Evolutionary conservation across 53 echinoderm and acorn worm species (phyloP).

Genomic region (Patiria pectinifera): DNA sequence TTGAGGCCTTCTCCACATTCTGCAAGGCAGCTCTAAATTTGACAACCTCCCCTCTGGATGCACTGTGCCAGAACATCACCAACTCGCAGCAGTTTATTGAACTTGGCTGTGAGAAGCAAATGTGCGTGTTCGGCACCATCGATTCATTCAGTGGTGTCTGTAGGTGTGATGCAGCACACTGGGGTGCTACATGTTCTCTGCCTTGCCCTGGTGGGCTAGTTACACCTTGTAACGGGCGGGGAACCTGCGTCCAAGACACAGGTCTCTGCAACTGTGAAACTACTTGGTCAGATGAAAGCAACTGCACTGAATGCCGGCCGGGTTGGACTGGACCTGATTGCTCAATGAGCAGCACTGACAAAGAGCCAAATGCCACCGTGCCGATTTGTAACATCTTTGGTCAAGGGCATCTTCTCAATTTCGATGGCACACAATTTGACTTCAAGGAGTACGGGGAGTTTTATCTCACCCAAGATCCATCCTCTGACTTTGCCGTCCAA

Average conservation of each 20-base stretch:
- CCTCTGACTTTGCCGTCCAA: constrained; percentile 67
- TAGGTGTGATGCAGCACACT: constrained; percentile 79
- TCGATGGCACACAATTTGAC: constrained; percentile 84
- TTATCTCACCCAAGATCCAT: constrained; percentile 36
- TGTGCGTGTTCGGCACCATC: constrained; percentile 74
- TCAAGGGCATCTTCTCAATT: constrained; percentile 84
- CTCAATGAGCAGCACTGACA: constrained; percentile 54
- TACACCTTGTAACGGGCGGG: constrained; percentile 80
- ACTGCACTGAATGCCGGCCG: constrained; percentile 78
- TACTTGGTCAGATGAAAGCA: constrained; percentile 77
- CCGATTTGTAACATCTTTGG: constrained; percentile 78
- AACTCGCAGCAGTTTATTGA: constrained; percentile 66
- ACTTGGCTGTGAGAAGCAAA: constrained; percentile 73
- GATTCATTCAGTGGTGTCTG: constrained; percentile 67
- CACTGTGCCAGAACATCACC: constrained; percentile 71
- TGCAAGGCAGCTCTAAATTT: constrained; percentile 75
- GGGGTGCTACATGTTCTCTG: constrained; percentile 74
- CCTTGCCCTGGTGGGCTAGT: constrained; percentile 80
- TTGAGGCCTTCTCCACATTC: constrained; percentile 69
- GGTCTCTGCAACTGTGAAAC: constrained; percentile 82
- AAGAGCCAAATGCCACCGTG: constrained; percentile 43
- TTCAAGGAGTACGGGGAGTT: constrained; percentile 94
- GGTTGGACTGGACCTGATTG: constrained; percentile 87
- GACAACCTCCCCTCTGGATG: constrained; percentile 49
- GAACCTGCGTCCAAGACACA: constrained; percentile 74